A percentile compares a stretch with the other conserved stretches of the same genome.
These are phyloP conservation scores for Rhea pennata DNA, from an alignment of 2,113 vertebrate species.

Conservation along the genomic window DNA sequence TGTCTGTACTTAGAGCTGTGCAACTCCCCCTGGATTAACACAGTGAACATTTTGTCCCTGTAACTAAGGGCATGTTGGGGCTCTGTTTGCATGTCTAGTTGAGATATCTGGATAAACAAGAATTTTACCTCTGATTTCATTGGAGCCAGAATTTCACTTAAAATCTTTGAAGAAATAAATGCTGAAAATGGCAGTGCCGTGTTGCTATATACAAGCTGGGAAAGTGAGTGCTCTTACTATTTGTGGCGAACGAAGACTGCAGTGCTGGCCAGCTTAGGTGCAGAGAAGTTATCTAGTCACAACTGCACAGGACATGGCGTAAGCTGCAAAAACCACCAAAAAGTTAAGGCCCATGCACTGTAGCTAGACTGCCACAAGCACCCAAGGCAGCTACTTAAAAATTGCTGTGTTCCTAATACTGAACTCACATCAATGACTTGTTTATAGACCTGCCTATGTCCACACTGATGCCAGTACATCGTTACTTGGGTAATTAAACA, in stretches of 20 bases:
- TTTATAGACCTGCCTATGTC: background rate
- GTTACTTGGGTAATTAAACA: background rate
- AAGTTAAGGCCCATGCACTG: fast-evolving
- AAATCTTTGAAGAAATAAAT: background rate
- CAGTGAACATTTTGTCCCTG: too few species aligned
- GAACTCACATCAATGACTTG: background rate
- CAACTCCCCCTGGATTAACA: too few species aligned
- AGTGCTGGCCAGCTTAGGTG: background rate
- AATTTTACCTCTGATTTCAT: background rate
- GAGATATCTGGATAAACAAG: background rate
- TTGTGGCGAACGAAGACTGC: background rate
- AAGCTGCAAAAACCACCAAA: background rate
- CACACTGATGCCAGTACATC: background rate
- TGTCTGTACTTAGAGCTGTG: too few species aligned
- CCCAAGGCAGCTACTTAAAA: background rate
- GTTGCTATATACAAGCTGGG: background rate
- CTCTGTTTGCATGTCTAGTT: background rate
- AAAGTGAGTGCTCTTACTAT: background rate
- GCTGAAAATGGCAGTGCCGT: background rate
- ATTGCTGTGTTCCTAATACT: background rate
- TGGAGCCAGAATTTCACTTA: background rate
- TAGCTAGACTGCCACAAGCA: fast-evolving
- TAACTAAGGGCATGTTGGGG: too few species aligned
- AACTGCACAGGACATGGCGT: background rate
- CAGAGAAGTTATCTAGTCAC: background rate